These are phyloP conservation scores for Papilio protenor DNA, from an alignment of 2,888 invertebrate species.

Conservation along the genomic window DNA sequence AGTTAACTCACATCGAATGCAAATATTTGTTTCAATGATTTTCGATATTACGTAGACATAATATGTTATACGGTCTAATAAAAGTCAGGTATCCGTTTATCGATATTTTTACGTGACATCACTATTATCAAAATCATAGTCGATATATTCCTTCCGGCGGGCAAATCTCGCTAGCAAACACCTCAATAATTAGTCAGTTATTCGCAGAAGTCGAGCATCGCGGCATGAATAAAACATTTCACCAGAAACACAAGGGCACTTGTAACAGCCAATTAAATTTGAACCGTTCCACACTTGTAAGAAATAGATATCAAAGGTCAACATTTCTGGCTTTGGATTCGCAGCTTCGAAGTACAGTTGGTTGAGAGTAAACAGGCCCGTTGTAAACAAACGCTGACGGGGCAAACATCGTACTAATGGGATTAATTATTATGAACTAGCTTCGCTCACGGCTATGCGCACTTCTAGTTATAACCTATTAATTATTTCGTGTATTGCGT, in stretches of 20 bases:
- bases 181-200: slow-evolving; percentile 80
- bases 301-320: slow-evolving; percentile 18
- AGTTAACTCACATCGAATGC: background rate
- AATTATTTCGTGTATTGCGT: too few species aligned
- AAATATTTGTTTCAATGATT: background rate
- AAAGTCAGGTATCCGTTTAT: background rate
- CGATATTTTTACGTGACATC: slow-evolving; percentile 32
- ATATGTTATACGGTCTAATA: background rate
- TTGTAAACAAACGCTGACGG: slow-evolving; percentile 60
- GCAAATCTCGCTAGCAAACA: slow-evolving; percentile 69
- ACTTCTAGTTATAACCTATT: background rate
- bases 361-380: slow-evolving; percentile 62
- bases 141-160: slow-evolving; percentile 55
- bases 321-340: slow-evolving; percentile 14
- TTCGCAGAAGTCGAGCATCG: slow-evolving; percentile 72
- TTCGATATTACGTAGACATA: background rate
- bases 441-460: slow-evolving; percentile 46
- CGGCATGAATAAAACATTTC: slow-evolving; percentile 80
- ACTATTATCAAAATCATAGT: slow-evolving; percentile 33
- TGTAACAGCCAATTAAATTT: slow-evolving; percentile 54
- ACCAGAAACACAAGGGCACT: slow-evolving; percentile 67
- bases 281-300: slow-evolving; percentile 48
- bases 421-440: slow-evolving; percentile 68
- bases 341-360: slow-evolving; percentile 33
- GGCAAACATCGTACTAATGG: slow-evolving; percentile 69